Percentiles rank a stretch among this genome's conserved stretches.
These are phyloP conservation scores for Andrena haemorrhoa DNA, from an alignment of 2,888 invertebrate genomes.

Conservation along the genomic window DNA sequence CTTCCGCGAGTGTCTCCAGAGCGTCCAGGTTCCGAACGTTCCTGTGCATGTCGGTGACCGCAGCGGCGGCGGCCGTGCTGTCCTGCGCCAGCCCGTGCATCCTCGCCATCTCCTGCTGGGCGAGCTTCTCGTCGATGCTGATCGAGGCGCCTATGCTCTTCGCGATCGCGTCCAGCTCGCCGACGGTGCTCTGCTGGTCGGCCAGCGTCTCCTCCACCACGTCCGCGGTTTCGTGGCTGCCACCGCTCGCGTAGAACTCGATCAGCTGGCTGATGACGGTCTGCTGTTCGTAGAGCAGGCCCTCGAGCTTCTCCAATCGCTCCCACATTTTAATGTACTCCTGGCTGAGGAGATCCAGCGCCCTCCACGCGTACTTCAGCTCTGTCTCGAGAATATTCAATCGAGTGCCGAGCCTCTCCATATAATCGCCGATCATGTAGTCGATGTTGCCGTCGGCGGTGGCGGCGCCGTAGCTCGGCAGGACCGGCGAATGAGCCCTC, in stretches of 20 bases:
- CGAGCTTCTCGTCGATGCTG: constrained; percentile 81
- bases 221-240: constrained; percentile 82
- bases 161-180: constrained; percentile 82
- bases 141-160: constrained; percentile 81
- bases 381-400: constrained; percentile 95
- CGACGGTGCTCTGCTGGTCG: constrained; percentile 78
- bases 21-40: constrained; percentile 80
- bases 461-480: constrained; percentile 73
- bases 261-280: constrained; percentile 95
- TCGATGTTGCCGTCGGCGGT: constrained; percentile 84
- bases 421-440: constrained; percentile 95
- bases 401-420: constrained; percentile 95
- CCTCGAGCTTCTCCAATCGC: constrained; percentile 94
- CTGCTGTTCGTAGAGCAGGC: constrained; percentile 95
- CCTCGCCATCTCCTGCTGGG: constrained; percentile 81
- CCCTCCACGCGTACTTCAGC: constrained; percentile 96
- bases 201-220: constrained; percentile 75
- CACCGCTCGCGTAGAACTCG: constrained; percentile 90
- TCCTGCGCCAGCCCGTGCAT: constrained; percentile 80
- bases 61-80: constrained; percentile 72
- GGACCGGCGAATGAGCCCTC: constrained; percentile 74
- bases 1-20: constrained; percentile 84
- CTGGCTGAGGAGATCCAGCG: constrained; percentile 94
- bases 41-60: constrained; percentile 79
- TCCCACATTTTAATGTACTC: constrained; percentile 98